These are phyloP conservation scores for Epinephelus awoara DNA, from an alignment of 2,797 vertebrate species.

Conservation along the genomic window DNA sequence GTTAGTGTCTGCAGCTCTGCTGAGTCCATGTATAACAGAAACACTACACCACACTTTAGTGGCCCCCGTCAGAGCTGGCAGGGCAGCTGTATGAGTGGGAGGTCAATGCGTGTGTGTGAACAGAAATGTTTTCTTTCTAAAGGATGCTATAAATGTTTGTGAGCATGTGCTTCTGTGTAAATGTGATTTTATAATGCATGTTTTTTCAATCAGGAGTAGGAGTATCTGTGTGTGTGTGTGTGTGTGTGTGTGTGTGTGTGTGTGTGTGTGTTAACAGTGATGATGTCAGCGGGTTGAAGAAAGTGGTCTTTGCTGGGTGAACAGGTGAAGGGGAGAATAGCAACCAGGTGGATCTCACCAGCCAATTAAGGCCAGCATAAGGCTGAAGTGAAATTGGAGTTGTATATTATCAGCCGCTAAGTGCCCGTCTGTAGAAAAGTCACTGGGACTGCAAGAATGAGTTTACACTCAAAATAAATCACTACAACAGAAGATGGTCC, in stretches of 20 bases:
- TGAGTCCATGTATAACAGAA: conserved; percentile 50
- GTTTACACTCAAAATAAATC: no score
- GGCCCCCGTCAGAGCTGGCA: conserved; percentile 13
- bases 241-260: conserved; percentile 11
- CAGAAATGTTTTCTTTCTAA: no score
- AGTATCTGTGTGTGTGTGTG: not conserved
- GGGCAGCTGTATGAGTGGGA: conserved; percentile 19
- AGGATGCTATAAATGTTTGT: conserved; percentile 40
- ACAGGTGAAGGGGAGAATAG: conserved; percentile 47
- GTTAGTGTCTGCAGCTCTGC: conserved; percentile 36
- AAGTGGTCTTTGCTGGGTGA: conserved; percentile 31
- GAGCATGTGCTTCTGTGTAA: not conserved
- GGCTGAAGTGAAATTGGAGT: no score
- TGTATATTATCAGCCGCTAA: not conserved
- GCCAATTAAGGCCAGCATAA: no score
- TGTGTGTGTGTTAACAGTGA: conserved; percentile 5
- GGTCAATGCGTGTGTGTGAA: conserved; percentile 11
- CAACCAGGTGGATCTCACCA: conserved; percentile 48
- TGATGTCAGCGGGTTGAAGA: conserved; percentile 11
- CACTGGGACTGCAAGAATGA: not conserved
- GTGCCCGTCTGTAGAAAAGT: not conserved
- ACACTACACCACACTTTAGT: conserved; percentile 36
- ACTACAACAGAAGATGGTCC: no score
- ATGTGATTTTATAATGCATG: conserved; percentile 21
- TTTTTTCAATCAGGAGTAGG: conserved; percentile 1